Evolutionary conservation across 2,888 invertebrate genomes (phyloP).

Genomic region (Eristalis arbustorum): DNA sequence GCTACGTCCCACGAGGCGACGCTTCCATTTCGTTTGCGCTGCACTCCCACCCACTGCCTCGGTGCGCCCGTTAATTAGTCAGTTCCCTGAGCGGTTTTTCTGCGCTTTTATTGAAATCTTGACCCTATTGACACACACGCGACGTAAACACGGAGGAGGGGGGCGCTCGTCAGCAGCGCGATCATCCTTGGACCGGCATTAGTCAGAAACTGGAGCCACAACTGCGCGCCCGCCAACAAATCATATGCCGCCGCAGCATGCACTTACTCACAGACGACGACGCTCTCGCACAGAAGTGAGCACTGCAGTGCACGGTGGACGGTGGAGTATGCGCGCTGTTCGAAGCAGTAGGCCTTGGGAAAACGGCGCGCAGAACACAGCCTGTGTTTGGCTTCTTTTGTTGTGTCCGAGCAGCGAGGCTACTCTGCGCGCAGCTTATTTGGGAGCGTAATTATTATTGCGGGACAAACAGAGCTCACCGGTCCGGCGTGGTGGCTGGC

Average conservation of each 20-base stretch:
- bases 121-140: constrained; percentile 13
- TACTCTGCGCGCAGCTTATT: constrained; percentile 55
- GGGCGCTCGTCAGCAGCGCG: neutral
- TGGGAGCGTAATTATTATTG: constrained; percentile 64
- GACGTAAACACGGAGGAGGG: neutral
- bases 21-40: neutral
- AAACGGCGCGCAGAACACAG: constrained; percentile 36
- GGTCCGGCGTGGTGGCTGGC: constrained; percentile 57
- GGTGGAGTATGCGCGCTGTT: constrained; percentile 7
- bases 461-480: constrained; percentile 61
- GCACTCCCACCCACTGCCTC: neutral
- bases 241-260: constrained; percentile 34
- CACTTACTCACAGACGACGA: neutral
- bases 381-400: constrained; percentile 59
- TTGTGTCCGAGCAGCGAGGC: constrained; percentile 39
- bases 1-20: neutral
- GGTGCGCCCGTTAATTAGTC: constrained; percentile 6
- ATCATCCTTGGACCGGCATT: constrained; percentile 32
- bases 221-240: constrained; percentile 46
- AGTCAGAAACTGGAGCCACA: constrained; percentile 27
- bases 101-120: constrained; percentile 43
- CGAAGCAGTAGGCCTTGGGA: constrained; percentile 65
- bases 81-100: neutral
- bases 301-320: neutral
- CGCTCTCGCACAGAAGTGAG: neutral